Percentiles rank a stretch among this genome's conserved stretches.
Evolutionary conservation across 2,797 vertebrate genomes (phyloP).

Genomic region (Gymnocypris eckloni): DNA sequence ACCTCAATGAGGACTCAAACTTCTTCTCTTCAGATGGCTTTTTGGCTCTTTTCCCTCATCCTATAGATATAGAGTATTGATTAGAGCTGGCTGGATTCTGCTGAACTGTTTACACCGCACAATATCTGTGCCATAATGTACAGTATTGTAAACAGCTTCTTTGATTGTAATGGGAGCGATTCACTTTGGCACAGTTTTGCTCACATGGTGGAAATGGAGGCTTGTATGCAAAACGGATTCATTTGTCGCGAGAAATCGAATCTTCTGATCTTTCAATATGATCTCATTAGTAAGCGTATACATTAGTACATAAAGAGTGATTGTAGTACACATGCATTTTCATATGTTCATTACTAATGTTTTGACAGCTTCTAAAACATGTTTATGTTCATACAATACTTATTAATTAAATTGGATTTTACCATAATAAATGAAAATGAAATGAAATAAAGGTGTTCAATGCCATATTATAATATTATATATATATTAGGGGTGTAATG

Average conservation of each 20-base stretch:
- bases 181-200: neutral
- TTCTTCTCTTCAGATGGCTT: neutral
- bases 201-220: neutral
- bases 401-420: neutral
- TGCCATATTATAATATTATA: neutral
- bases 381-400: neutral
- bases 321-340: neutral
- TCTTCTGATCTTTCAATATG: neutral
- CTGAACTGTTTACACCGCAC: neutral
- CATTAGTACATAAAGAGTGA: neutral
- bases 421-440: neutral
- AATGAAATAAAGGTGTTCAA: neutral
- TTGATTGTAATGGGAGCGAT: neutral
- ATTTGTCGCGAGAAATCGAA: neutral
- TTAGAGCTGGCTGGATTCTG: neutral
- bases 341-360: neutral
- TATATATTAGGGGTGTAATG: no score
- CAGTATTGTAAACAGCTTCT: neutral
- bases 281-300: neutral
- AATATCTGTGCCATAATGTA: neutral
- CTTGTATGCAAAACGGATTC: neutral
- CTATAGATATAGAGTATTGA: neutral
- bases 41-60: constrained; percentile 5
- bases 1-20: neutral
- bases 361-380: neutral